Percentiles rank a stretch among this genome's conserved stretches.
phyloP scores from a whole-genome alignment of 2,888 invertebrate species.

The Minunthozetes semirufus region DNA sequence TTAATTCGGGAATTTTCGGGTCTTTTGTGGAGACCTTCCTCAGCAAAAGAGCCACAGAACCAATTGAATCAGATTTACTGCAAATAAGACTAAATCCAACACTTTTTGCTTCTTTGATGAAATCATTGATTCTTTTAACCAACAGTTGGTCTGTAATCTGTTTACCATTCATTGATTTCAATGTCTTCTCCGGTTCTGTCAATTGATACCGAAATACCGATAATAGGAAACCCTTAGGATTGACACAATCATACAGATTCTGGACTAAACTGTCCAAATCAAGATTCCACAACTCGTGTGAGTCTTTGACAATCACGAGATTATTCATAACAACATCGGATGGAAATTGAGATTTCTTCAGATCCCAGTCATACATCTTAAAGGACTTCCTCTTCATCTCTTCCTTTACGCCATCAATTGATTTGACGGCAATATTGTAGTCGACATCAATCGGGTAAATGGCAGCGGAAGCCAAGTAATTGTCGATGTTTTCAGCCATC shows the following conservation, averaged over 20 bases:
- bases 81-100: constrained; percentile 34
- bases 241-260: neutral
- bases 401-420: constrained; percentile 40
- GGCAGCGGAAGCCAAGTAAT: constrained; percentile 29
- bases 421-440: constrained; percentile 51
- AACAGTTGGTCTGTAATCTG: too few species aligned
- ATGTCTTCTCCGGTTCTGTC: neutral
- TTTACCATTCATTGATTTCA: constrained; percentile 48
- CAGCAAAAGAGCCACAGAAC: constrained; percentile 56
- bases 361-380: neutral
- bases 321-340: neutral
- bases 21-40: constrained; percentile 45
- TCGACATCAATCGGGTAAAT: constrained; percentile 52
- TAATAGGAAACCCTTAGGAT: neutral
- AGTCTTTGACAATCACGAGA: constrained; percentile 10
- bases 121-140: neutral
- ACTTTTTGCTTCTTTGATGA: neutral
- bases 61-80: constrained; percentile 60
- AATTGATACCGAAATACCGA: neutral
- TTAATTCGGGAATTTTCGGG: neutral
- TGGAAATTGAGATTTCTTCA: neutral
- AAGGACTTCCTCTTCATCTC: neutral
- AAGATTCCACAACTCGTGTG: constrained; percentile 3
- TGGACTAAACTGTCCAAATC: neutral
- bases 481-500: neutral